Base-by-base conservation (phyloP, 2,888 invertebrate genomes). In the Alentia gelatinosa region DNA sequence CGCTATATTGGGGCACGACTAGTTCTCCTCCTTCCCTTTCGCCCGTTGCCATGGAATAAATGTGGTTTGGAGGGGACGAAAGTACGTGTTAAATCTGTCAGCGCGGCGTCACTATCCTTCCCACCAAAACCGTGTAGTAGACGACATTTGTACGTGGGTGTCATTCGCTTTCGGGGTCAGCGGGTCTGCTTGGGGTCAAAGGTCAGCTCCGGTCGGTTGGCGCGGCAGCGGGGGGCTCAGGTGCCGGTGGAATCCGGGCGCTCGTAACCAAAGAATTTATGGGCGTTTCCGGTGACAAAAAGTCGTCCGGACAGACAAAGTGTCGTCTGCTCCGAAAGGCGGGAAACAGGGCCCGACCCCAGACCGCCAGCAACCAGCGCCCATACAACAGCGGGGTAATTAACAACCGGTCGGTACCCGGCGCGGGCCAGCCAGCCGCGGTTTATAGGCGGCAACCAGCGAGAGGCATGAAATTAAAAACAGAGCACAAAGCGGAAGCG, bases 11-110 rank as follows among this genome's bases (percentile, higher is more conserved):
- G 83, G 39, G 83, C 37, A 37, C 15, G 39, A 15, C 83, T 15
- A 15, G 39, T n/a, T 56, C 23, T 1, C 12, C 56, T n/a, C 56
- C 19, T 30, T 9, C 4, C n/a, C n/a, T n/a, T n/a, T n/a, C n/a
- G n/a, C 37, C 33, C 47, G 42, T 86, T 42, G 47, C 35, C 26
- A 47, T 26, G 86, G 33, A 86, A 47, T 47, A 86, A 86, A 86
- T 5, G 50, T 12, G 26, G 30, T 0, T 40, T 86, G 23, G 4
- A 5, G 30, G 0, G 50, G 33, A 15, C 26, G n/a, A n/a, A 86
- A 86, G 86, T 33, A 86, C 79, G 86, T 50, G 86, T 86, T 86
- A 86, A 86, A 86, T 47, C 42, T 86, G 86, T 47, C 86, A 86
- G 47, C 35, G 1, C 19, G 37, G 79, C 26, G 56, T n/a, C 56